phyloP scores from a whole-genome alignment of 2,797 vertebrate genomes.

The Nyctalus aviator region DNA sequence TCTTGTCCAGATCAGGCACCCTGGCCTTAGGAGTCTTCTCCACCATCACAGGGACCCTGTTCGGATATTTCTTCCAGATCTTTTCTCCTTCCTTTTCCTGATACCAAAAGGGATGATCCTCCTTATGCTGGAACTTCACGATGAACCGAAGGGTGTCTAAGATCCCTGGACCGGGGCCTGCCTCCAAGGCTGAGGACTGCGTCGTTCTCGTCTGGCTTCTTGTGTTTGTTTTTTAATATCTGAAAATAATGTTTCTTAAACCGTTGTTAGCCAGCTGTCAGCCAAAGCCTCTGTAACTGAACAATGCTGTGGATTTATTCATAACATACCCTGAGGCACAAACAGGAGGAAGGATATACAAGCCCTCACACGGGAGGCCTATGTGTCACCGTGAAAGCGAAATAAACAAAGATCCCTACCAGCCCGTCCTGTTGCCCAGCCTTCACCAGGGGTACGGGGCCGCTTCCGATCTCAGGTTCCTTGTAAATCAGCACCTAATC shows the following conservation, averaged over 20 bases:
- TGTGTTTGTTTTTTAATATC: not conserved
- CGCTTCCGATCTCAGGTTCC: constrained; percentile 21
- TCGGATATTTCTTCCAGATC: constrained; percentile 98
- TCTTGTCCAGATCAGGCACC: constrained; percentile 90
- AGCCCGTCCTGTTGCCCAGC: not conserved
- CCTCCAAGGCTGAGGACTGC: not conserved
- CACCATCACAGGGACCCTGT: constrained; percentile 97
- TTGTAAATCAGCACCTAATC: not conserved
- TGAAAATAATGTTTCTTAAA: not conserved
- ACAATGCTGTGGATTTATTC: not conserved
- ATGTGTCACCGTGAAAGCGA: not conserved
- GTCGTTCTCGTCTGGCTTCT: constrained; percentile 49
- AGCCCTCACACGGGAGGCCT: not conserved
- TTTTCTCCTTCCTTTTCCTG: constrained; percentile 99
- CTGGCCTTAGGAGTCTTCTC: constrained; percentile 91
- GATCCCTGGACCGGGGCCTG: constrained; percentile 61
- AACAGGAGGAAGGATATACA: not conserved
- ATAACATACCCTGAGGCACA: not conserved
- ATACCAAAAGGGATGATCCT: constrained; percentile 98
- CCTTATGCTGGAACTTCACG: constrained; percentile 99
- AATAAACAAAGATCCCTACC: not conserved
- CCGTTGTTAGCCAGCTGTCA: not conserved
- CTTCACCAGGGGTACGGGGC: not conserved
- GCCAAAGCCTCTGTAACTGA: not conserved
- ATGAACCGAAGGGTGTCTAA: constrained; percentile 69